Percentiles rank a stretch among this genome's conserved stretches.
These are phyloP conservation scores for Dromas ardeola DNA, from an alignment of 2,113 vertebrate genomes.

Conservation along the genomic window DNA sequence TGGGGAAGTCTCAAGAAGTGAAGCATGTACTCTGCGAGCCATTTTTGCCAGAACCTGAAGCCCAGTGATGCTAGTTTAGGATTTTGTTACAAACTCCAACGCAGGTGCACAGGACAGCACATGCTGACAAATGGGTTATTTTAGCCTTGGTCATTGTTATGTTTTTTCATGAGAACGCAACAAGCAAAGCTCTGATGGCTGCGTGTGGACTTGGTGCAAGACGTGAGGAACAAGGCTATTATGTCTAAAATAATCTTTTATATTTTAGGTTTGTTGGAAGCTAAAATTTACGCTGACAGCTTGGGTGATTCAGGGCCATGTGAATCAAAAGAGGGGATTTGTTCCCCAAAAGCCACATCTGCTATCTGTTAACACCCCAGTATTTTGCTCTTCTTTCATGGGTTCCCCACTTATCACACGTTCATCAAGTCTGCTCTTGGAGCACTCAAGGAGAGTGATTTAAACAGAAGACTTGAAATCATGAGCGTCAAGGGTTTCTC, in stretches of 20 bases:
- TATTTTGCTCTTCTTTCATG: not conserved
- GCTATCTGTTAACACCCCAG: not conserved
- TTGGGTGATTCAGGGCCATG: not conserved
- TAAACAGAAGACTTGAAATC: not conserved
- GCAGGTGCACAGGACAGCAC: constrained; percentile 25
- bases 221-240: not conserved
- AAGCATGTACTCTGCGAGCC: not conserved
- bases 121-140: constrained; percentile 22
- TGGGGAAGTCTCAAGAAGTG: not conserved
- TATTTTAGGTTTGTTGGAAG: not conserved
- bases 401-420: not conserved
- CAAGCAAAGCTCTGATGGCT: not conserved
- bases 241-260: not conserved
- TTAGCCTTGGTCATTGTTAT: not conserved
- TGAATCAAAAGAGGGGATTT: not conserved
- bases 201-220: not conserved
- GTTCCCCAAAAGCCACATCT: not conserved
- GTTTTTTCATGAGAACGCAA: not conserved
- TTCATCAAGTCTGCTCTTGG: not conserved
- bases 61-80: not conserved
- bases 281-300: not conserved
- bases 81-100: not conserved
- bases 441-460: not conserved
- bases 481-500: not conserved
- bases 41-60: not conserved